phyloP scores from a whole-genome alignment of 2,888 invertebrate genomes.

The Myopa tessellatipennis region DNA sequence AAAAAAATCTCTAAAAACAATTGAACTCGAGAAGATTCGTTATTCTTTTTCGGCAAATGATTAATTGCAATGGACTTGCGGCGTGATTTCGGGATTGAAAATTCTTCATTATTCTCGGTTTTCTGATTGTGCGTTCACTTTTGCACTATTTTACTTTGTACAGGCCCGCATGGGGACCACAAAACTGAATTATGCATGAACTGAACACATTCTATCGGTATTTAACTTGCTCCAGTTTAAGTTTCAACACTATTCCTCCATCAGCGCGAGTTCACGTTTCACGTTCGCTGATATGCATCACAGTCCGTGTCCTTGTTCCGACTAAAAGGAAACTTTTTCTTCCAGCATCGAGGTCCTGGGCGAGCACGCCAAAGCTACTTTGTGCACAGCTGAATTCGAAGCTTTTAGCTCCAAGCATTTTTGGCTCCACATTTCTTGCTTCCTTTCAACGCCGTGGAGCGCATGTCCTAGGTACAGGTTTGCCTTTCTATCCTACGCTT shows the following conservation, averaged over 20 bases:
- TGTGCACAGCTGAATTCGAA: constrained; percentile 46
- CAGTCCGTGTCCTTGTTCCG: constrained; percentile 67
- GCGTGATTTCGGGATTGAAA: not conserved
- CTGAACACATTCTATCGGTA: not conserved
- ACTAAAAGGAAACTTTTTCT: constrained; percentile 59
- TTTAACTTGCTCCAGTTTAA: constrained; percentile 6
- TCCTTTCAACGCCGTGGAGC: constrained; percentile 53
- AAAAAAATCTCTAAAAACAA: not conserved
- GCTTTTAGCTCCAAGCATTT: constrained; percentile 46
- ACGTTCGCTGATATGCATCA: constrained; percentile 52
- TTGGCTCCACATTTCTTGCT: constrained; percentile 27
- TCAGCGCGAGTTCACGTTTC: constrained; percentile 35
- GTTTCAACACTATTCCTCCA: constrained; percentile 7
- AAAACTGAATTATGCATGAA: not conserved
- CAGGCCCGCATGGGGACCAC: not conserved
- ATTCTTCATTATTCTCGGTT: not conserved
- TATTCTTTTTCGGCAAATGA: not conserved
- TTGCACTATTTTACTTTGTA: not conserved
- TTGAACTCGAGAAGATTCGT: constrained; percentile 3
- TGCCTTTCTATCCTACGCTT: constrained; percentile 30
- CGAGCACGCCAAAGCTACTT: constrained; percentile 49
- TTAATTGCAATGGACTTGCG: not conserved
- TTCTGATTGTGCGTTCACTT: not conserved
- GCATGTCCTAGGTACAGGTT: constrained; percentile 33
- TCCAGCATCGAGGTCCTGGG: constrained; percentile 62